Evolutionary conservation across 2,113 vertebrate genomes (phyloP).

Genomic region (Coracopsis vasa): DNA sequence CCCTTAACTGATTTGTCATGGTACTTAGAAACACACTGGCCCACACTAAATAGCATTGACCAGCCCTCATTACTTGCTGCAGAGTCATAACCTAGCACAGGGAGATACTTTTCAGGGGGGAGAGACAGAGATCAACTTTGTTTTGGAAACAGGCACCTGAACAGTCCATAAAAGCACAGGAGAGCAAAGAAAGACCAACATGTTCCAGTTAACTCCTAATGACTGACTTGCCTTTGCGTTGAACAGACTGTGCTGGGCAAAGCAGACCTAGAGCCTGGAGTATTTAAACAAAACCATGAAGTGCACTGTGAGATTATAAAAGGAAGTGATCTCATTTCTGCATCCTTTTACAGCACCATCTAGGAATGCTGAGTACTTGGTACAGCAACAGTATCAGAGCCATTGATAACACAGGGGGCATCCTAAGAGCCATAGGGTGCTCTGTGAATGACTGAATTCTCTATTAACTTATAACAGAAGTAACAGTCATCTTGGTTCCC

Average conservation of each 20-base stretch:
- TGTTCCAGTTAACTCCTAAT: background rate
- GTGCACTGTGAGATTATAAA: background rate
- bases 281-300: background rate
- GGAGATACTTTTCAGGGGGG: background rate
- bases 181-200: background rate
- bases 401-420: accelerated
- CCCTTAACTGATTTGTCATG: background rate
- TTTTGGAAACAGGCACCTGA: conserved; percentile 13
- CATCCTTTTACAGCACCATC: background rate
- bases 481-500: background rate
- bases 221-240: background rate
- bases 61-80: background rate
- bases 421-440: background rate
- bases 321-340: background rate
- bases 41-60: background rate
- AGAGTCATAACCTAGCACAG: background rate
- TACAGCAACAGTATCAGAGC: background rate
- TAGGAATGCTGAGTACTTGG: background rate
- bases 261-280: background rate
- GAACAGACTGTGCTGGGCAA: background rate
- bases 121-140: background rate
- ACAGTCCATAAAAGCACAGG: background rate
- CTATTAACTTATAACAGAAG: background rate
- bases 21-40: background rate
- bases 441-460: background rate